Base-by-base conservation (phyloP, 35 echinoderm and acorn worm genomes). In the Apostichopus parvimensis region DNA sequence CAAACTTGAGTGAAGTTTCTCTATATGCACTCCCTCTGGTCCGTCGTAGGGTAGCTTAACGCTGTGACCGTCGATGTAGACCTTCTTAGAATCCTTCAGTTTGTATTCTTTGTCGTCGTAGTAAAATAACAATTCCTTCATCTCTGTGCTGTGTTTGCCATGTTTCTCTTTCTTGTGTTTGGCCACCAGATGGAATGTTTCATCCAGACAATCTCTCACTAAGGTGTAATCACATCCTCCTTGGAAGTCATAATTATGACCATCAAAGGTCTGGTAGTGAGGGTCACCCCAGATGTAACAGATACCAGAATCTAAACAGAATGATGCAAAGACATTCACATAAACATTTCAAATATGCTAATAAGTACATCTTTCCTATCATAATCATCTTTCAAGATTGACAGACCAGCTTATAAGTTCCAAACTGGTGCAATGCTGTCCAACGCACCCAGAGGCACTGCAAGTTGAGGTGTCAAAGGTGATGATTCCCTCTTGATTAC, bases 261-360 rank as follows among this genome's bases (percentile, higher is more conserved):
- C 83, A 57, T 98, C 96, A 79, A 98, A 98, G 13, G 96, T 98
- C 81, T 93, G 61, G 92, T 95, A 98, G 83, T 98, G 94, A 34
- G 96, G 94, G 77, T 95, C 92, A 26, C 94, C 94, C 92, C 88
- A 95, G 10, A 94, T 94, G 75, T 95, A 98, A 81, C 96, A 98
- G 9, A 98, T 94, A 18, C 93, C 92, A 34, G 85, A 85, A 23
- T 85, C 96, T 98, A 57, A 56, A 82, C 70, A 21, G 5, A 82
- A 6, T 53, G 11, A 54, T 45, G 34, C 34, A 8, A 61, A 61
- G 6, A 61, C 12, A 61, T 61, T 61, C 26, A 28, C 26, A 28
- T 1, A 28, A 28, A 28, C 26, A 11, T 60, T 60, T 60, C 12
- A 61, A 61, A 61, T 61, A 61, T 61, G 58, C 58, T 61, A 61